phyloP scores from a whole-genome alignment of 2,888 invertebrate genomes.

The Zonitis immaculata region DNA sequence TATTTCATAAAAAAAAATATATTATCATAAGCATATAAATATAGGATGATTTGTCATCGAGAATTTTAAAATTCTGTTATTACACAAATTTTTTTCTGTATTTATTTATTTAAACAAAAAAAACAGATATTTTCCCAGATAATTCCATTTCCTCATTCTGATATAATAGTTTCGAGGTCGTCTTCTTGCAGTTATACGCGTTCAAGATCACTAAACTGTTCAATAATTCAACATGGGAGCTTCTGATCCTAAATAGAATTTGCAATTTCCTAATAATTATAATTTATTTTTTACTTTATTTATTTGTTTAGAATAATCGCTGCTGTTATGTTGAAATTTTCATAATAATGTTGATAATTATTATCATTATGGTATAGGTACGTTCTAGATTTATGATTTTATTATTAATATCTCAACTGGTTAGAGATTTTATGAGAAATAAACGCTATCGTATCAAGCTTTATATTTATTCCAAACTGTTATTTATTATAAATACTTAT shows the following conservation, averaged over 20 bases:
- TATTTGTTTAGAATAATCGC: neutral
- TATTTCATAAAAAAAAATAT: too few species aligned
- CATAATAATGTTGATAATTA: neutral
- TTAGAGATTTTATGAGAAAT: conserved; percentile 18
- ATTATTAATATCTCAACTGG: conserved; percentile 21
- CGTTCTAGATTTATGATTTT: neutral
- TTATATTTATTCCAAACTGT: conserved; percentile 25
- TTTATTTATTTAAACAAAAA: too few species aligned
- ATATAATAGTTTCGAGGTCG: conserved; percentile 19
- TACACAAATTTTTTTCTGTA: neutral
- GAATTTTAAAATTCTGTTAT: neutral
- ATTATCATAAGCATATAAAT: too few species aligned
- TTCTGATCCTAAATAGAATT: neutral
- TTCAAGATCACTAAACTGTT: conserved; percentile 1
- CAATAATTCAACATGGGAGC: neutral
- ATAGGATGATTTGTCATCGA: neutral
- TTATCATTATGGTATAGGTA: neutral
- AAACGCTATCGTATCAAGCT: conserved; percentile 20
- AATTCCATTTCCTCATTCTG: conserved; percentile 18
- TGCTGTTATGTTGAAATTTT: neutral
- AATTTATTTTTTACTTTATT: too few species aligned
- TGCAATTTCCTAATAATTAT: neutral
- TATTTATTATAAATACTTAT: conserved; percentile 30
- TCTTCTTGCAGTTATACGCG: neutral
- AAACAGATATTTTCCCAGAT: neutral